These are phyloP conservation scores for Dasypus novemcinctus DNA, from an alignment of 2,113 vertebrate species.

Conservation along the genomic window DNA sequence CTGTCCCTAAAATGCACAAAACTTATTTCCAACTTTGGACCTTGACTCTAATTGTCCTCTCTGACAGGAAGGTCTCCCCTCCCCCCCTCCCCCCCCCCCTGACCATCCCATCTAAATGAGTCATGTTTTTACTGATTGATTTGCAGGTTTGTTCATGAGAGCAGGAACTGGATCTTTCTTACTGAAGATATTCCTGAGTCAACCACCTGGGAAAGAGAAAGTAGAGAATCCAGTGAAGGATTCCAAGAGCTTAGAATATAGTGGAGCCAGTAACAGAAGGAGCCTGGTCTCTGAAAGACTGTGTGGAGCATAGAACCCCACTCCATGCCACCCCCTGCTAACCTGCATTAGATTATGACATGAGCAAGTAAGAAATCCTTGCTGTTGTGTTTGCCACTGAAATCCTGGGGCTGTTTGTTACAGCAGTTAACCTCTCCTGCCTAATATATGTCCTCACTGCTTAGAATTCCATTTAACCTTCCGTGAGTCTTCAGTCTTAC, in stretches of 20 bases:
- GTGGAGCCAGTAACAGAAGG: not conserved
- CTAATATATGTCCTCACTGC: not conserved
- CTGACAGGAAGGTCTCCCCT: not conserved
- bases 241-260: not conserved
- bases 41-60: not conserved
- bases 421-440: not conserved
- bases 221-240: not conserved
- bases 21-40: not conserved
- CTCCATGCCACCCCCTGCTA: not conserved
- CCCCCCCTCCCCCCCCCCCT: not conserved
- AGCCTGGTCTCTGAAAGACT: not conserved
- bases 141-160: not conserved
- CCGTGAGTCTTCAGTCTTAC: not conserved
- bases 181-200: not conserved
- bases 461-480: not conserved
- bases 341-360: not conserved
- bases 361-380: not conserved
- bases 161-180: not conserved
- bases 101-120: not conserved
- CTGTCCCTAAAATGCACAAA: not conserved
- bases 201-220: not conserved
- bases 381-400: not conserved
- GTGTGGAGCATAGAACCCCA: not conserved
- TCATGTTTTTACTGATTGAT: not conserved
- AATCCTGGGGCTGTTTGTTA: not conserved